Evolutionary conservation across 2,888 invertebrate species (phyloP).

Genomic region (Blastobasis lacticolella): DNA sequence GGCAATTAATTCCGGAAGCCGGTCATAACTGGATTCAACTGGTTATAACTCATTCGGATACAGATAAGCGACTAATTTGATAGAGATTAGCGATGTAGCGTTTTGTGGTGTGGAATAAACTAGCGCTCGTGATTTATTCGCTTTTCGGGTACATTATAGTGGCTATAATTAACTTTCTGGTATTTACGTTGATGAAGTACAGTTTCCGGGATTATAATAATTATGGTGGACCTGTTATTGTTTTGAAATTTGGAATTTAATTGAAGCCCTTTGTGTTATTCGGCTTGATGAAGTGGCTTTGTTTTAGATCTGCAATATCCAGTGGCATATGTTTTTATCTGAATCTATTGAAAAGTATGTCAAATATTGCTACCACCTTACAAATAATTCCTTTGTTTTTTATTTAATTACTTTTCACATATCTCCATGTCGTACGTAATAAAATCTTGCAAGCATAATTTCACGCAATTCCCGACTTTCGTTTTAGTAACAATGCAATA

Average conservation of each 20-base stretch:
- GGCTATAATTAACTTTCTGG: not conserved
- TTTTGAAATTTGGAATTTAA: not conserved
- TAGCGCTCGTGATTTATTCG: constrained; percentile 22
- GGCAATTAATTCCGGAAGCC: constrained; percentile 13
- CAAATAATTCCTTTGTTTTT: too few relatives aligned
- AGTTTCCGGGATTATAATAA: not conserved
- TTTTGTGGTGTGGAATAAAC: constrained; percentile 21
- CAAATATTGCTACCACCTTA: too few relatives aligned
- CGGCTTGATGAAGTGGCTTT: not conserved
- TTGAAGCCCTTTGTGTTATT: not conserved
- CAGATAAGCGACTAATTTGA: constrained; percentile 27
- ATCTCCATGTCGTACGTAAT: too few relatives aligned
- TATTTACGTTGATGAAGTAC: not conserved
- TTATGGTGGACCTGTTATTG: not conserved
- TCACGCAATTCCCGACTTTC: too few relatives aligned
- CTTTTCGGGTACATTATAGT: constrained; percentile 18
- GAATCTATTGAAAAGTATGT: too few relatives aligned
- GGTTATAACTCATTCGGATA: constrained; percentile 14
- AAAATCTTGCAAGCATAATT: too few relatives aligned
- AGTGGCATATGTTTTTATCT: too few relatives aligned
- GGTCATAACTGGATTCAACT: not conserved
- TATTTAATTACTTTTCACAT: too few relatives aligned
- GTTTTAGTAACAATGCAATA: too few relatives aligned
- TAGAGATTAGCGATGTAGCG: constrained; percentile 24
- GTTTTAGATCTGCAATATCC: constrained; percentile 10